Conservation (phyloP, 2,888 invertebrate genomes). For the Cerastis leucographa region DNA sequence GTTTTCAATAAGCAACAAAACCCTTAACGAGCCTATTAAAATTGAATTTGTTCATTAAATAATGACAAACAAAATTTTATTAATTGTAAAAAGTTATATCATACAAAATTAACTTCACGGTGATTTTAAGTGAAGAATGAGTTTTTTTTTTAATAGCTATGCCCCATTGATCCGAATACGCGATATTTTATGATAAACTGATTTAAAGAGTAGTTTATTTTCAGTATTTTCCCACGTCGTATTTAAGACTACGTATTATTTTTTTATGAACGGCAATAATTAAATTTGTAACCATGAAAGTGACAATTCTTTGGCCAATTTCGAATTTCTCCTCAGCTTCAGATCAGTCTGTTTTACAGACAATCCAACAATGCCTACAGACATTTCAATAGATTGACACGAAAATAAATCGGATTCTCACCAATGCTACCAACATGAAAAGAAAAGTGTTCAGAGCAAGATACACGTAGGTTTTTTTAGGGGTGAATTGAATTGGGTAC, state of each 20-base stretch:
- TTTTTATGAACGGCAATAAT: no score
- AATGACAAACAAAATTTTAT: slow-evolving; percentile 7
- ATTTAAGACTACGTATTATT: neutral
- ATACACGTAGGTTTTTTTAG: slow-evolving; percentile 12
- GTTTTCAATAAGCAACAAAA: neutral
- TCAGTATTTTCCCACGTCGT: neutral
- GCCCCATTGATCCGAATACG: neutral
- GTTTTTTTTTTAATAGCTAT: neutral
- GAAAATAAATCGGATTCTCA: slow-evolving; percentile 7
- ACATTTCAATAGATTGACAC: slow-evolving; percentile 22
- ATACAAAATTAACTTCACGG: neutral
- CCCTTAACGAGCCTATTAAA: slow-evolving; percentile 12
- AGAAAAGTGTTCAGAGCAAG: slow-evolving; percentile 18
- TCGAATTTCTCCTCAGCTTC: neutral
- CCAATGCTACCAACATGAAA: slow-evolving; percentile 9
- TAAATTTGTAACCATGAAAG: neutral
- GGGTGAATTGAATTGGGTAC: slow-evolving; percentile 47
- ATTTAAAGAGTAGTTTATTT: neutral
- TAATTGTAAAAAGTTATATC: neutral
- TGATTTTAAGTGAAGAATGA: slow-evolving; percentile 3
- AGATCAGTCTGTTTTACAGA: neutral
- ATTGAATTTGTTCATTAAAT: slow-evolving; percentile 6
- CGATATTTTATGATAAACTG: neutral
- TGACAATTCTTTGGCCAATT: neutral
- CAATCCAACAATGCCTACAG: neutral